Evolutionary conservation across 2,888 invertebrate genomes (phyloP).

Genomic region (Myopa testacea): DNA sequence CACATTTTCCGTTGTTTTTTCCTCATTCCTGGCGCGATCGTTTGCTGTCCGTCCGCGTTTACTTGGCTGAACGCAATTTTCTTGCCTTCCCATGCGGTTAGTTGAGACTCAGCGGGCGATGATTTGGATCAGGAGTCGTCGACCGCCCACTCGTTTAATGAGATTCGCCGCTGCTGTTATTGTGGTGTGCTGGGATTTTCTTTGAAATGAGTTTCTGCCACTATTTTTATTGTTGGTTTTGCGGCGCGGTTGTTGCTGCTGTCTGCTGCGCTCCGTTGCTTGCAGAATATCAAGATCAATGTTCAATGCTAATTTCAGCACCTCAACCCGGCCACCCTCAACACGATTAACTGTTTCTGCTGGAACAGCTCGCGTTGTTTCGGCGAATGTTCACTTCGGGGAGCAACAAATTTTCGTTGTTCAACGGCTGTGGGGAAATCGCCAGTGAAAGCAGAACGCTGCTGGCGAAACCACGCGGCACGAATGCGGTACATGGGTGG

Average conservation of each 20-base stretch:
- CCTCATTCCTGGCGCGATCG: background rate
- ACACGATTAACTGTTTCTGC: background rate
- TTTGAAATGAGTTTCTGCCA: background rate
- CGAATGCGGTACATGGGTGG: too few species aligned
- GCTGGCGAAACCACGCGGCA: too few species aligned
- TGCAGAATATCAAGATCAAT: conserved; percentile 32
- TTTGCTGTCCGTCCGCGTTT: background rate
- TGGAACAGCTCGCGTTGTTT: background rate
- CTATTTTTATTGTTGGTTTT: background rate
- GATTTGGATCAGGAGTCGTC: conserved; percentile 26
- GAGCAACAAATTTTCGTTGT: background rate
- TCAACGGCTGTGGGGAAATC: background rate
- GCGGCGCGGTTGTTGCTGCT: background rate
- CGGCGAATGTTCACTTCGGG: background rate
- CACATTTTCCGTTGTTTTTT: background rate
- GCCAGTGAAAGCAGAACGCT: background rate
- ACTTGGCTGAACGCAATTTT: conserved; percentile 16
- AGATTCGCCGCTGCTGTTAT: conserved; percentile 1
- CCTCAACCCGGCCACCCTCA: background rate
- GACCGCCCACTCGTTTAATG: conserved; percentile 33
- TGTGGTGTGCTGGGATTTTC: background rate
- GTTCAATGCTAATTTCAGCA: conserved; percentile 36
- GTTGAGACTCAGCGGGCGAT: background rate
- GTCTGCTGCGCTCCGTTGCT: conserved; percentile 13
- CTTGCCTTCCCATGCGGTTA: background rate